Evolutionary conservation across 1,140 invertebrate genomes (phyloP), one percentile per base, ranked within the genome.

Genomic region (Sesamia nonagrioides): DNA sequence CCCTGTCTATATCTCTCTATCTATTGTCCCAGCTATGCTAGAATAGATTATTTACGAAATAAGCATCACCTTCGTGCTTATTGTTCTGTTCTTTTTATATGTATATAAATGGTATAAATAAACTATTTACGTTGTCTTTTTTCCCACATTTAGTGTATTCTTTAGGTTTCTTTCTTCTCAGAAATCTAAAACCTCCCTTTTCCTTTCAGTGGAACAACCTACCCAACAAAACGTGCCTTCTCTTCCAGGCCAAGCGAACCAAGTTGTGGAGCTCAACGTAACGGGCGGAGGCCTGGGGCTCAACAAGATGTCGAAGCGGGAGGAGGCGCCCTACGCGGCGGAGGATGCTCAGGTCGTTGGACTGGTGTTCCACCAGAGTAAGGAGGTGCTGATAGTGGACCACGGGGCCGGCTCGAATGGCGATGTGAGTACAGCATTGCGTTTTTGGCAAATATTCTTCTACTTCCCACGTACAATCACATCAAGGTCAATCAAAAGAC

Each of bases 351-450:
- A 97, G 71, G 97, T 98, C 0, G 96, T 98, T 17, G 98, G 98
- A 0, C 95, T 98, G 2, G 98, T 98, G 93, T 98, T 98, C 95
- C 97, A 98, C 91, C 97, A 98, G 94, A 98, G 97, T 91, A 98
- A 98, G 96, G 98, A 98, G 95, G 96, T 97, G 85, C 96, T 98
- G 15, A 97, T 98, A 69, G 96, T 97, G 66, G 97, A 98, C 81
- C 88, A 92, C 35, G 88, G 84, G 6, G 86, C 87, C 6, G 96
- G 95, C 37, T 95, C 96, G 27, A 98, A 98, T 89, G 97, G 97
- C 6, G 92, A 92, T 76, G 94, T 94, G 48, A 92, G 90, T 89
- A 54, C 15, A 4, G n/a, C 45, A n/a, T 50, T 5, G 11, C n/a
- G 5, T 15, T n/a, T n/a, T n/a, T n/a, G n/a, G n/a, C n/a, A n/a